Conservation (phyloP, 2,888 invertebrate species). For the Cheilosia grossa region DNA sequence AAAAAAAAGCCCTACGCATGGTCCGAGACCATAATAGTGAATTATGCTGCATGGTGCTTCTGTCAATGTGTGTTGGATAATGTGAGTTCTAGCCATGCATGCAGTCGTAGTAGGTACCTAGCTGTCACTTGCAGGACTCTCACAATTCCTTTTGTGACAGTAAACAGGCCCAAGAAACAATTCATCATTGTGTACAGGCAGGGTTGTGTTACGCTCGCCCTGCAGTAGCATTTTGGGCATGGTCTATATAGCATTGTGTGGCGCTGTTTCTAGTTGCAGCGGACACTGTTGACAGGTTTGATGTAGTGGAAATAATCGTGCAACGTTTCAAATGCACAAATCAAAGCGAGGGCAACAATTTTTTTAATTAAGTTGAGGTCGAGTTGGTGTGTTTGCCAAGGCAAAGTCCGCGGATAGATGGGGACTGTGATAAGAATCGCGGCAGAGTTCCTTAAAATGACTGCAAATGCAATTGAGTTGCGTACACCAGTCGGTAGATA, state of each 20-base stretch:
- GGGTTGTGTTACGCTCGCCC: background rate
- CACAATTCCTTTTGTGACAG: conserved; percentile 59
- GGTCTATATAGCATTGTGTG: conserved; percentile 23
- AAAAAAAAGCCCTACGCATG: background rate
- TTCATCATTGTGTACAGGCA: conserved; percentile 47
- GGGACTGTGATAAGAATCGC: conserved; percentile 33
- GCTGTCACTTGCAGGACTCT: conserved; percentile 65
- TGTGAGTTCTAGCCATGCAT: conserved; percentile 46
- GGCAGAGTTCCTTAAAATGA: background rate
- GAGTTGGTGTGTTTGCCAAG: conserved; percentile 20
- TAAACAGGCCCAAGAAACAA: conserved; percentile 43
- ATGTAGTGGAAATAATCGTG: conserved; percentile 74
- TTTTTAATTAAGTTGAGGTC: conserved; percentile 74
- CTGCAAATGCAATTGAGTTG: background rate
- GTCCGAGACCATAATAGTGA: conserved; percentile 30
- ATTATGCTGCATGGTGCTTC: conserved; percentile 54
- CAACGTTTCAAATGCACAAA: conserved; percentile 68
- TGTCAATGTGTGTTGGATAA: conserved; percentile 53
- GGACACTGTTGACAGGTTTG: conserved; percentile 71
- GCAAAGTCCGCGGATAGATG: conserved; percentile 36
- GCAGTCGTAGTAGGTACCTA: conserved; percentile 34
- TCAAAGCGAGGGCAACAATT: conserved; percentile 64
- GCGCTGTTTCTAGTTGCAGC: conserved; percentile 57
- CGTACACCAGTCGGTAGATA: too few species aligned
- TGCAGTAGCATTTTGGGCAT: conserved; percentile 19